These are phyloP conservation scores for Centropus bengalensis DNA, from an alignment of 2,113 vertebrate genomes.

Conservation along the genomic window DNA sequence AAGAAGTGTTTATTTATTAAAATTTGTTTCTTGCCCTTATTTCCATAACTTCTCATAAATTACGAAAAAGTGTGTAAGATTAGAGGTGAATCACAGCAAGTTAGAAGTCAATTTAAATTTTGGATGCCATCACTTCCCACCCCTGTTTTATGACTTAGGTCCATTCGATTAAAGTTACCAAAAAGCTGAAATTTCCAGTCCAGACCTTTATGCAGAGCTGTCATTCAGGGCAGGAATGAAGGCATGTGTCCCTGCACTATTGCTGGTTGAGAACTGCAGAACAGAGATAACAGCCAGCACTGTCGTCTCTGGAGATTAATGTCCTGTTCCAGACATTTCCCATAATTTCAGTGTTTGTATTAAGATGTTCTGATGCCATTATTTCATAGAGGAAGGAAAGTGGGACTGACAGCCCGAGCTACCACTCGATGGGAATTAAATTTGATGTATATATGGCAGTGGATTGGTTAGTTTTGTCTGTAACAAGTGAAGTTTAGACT, in stretches of 20 bases:
- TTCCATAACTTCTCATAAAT: neutral
- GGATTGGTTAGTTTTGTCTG: neutral
- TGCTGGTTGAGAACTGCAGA: neutral
- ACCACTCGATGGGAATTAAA: neutral
- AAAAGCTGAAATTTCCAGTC: neutral
- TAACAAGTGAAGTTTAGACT: neutral
- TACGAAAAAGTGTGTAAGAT: neutral
- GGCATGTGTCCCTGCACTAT: neutral
- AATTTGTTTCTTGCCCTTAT: neutral
- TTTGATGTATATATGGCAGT: neutral
- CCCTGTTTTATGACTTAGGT: neutral
- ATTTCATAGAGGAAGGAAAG: neutral
- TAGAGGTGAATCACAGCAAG: neutral
- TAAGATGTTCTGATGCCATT: neutral
- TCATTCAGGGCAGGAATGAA: neutral
- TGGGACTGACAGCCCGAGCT: neutral
- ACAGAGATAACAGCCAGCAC: neutral
- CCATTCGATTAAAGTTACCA: neutral
- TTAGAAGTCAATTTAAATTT: neutral
- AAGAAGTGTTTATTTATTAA: neutral
- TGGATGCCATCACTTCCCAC: neutral
- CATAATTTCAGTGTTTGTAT: neutral
- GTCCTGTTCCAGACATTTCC: neutral
- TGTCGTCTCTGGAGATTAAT: neutral
- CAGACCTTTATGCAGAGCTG: neutral